Base-by-base conservation (phyloP, 2,113 vertebrate species). In the Seriola aureovittata region DNA sequence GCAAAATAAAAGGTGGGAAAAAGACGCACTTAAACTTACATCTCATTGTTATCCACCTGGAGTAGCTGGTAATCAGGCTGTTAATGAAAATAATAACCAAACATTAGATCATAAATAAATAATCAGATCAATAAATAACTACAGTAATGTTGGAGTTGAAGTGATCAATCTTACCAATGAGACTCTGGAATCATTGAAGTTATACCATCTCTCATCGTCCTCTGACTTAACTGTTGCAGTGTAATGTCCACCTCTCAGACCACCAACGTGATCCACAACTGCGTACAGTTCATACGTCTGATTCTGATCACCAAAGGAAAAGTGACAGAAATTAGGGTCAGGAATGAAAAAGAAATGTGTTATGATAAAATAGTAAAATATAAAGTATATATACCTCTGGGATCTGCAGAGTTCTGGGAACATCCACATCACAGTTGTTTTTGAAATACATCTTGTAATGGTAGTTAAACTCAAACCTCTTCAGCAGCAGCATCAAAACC, bases 241-340 rank as follows among this genome's bases (percentile, higher is more conserved):
- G 75, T 95, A 95, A 71, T 95, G 36, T 78, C 94, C 94, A 59
- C 62, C 5, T 72, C 0, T 87, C 4, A 91, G 74, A 75, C 32
- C 60, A 23, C 95, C 95, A 0, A 0, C 29, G 38, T 96, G 95
- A 0, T 95, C 75, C 69, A 94, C 90, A 21, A 88, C 8, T 0
- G 92, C 94, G 66, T 92, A 95, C 25, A 95, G 91, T 25, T 93
- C 80, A 90, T 95, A 95, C 1, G 2, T 50, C 62, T 79, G 60
- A 0, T n/a, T 54, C 91, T 93, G 80, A 79, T 40, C 19, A 38
- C 0, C 59, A 46, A 3, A 0, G 1, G 3, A 4, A 25, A 23
- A 44, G 71, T 19, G 3, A 36, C 40, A 60, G 23, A 62, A 7
- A 60, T 76, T 16, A 77, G 19, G 1, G 8, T 10, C 7, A 63